Conservation (phyloP, 2,797 vertebrate species). For the Manis javanica region DNA sequence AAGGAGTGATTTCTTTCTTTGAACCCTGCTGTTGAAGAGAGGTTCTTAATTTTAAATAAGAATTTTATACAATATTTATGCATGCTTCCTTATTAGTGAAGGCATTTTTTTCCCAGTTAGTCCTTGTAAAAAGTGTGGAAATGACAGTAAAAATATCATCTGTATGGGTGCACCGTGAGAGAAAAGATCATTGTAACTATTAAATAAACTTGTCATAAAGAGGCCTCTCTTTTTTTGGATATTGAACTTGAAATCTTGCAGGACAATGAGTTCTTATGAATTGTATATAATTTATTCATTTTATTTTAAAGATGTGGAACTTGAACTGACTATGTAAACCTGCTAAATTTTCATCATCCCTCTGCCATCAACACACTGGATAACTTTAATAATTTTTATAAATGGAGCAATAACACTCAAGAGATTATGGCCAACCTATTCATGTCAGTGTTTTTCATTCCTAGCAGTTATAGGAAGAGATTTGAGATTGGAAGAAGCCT, state of each 20-base stretch:
- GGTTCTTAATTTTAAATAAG: constrained; percentile 65
- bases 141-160: constrained; percentile 49
- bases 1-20: background rate
- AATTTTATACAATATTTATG: constrained; percentile 54
- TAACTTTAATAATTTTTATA: constrained; percentile 50
- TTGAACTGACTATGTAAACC: background rate
- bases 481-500: background rate
- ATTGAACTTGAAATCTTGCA: constrained; percentile 30
- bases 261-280: constrained; percentile 7
- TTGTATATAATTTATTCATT: constrained; percentile 57
- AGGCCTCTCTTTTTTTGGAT: background rate
- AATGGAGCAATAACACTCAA: background rate
- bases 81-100: background rate
- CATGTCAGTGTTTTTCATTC: background rate
- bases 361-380: background rate
- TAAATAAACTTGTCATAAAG: constrained; percentile 50
- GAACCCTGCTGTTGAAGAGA: constrained; percentile 4
- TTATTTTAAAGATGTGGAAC: constrained; percentile 24
- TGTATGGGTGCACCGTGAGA: background rate
- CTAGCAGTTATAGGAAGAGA: background rate
- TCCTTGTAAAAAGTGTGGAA: constrained; percentile 34
- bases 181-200: constrained; percentile 46
- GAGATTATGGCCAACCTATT: background rate
- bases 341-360: background rate
- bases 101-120: constrained; percentile 50